A percentile compares a stretch with the other conserved stretches of the same genome.
Conservation (phyloP, 1,140 invertebrate species). For the Cepaea nemoralis region DNA sequence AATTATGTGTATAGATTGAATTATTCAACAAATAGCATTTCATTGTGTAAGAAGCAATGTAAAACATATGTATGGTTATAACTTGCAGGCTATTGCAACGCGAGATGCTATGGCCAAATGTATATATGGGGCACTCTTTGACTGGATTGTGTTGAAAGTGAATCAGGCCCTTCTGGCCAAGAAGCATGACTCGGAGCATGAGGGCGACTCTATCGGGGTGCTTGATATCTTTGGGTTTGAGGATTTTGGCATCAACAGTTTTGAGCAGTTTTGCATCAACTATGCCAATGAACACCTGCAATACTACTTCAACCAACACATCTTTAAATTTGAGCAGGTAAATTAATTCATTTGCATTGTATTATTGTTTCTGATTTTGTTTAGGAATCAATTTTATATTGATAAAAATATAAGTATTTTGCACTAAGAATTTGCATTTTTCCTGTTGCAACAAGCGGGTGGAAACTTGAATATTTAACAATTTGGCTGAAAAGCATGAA, state of each 20-base stretch:
- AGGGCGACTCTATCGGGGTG: slow-evolving; percentile 91
- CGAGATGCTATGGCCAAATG: slow-evolving; percentile 97
- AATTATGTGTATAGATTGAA: no score
- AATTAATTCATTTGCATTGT: background rate
- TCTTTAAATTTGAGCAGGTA: slow-evolving; percentile 85
- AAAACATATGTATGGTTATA: background rate
- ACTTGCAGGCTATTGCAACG: slow-evolving; percentile 85
- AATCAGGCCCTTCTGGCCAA: slow-evolving; percentile 74
- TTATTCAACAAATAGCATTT: no score
- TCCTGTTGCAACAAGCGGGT: no score
- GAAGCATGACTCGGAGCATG: slow-evolving; percentile 68
- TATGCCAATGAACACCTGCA: slow-evolving; percentile 97
- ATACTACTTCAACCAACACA: slow-evolving; percentile 98
- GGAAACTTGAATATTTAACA: no score
- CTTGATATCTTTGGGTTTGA: slow-evolving; percentile 98
- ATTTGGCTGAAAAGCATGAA: no score
- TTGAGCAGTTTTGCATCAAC: slow-evolving; percentile 97
- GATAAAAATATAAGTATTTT: no score
- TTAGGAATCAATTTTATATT: no score
- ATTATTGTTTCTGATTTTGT: no score
- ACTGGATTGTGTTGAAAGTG: slow-evolving; percentile 95
- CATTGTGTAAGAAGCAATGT: no score
- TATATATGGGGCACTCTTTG: slow-evolving; percentile 94
- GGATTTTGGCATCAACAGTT: slow-evolving; percentile 84
- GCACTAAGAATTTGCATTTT: no score